Conservation (phyloP, 2,888 invertebrate genomes). For the Eumerus sabulonum region DNA sequence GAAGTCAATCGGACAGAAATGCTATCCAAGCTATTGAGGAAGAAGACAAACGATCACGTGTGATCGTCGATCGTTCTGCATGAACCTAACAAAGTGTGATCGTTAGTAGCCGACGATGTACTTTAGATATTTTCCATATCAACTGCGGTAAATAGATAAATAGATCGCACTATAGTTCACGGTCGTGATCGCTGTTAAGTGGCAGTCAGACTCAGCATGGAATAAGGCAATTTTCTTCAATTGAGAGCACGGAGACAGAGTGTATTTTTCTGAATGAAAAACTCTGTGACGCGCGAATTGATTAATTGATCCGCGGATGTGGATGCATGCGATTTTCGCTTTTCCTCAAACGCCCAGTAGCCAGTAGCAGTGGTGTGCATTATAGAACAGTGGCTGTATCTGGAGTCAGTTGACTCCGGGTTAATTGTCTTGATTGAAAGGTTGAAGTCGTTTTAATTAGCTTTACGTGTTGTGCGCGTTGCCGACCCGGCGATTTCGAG, state of each 20-base stretch:
- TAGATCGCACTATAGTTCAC: constrained; percentile 32
- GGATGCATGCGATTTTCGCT: constrained; percentile 42
- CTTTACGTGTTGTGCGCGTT: constrained; percentile 41
- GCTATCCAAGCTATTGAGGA: neutral
- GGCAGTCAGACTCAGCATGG: constrained; percentile 7
- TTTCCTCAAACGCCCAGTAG: too few relatives aligned
- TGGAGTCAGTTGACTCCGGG: constrained; percentile 60
- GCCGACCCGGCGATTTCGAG: constrained; percentile 27
- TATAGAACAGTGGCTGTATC: constrained; percentile 20
- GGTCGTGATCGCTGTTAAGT: constrained; percentile 60
- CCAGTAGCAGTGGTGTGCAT: too few relatives aligned
- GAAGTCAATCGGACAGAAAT: constrained; percentile 18
- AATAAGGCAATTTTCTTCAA: constrained; percentile 48
- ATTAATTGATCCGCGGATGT: constrained; percentile 57
- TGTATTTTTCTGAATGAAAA: constrained; percentile 33
- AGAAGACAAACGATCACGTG: constrained; percentile 43
- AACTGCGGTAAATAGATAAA: constrained; percentile 27
- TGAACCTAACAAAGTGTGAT: constrained; percentile 26
- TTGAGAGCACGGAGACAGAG: constrained; percentile 24
- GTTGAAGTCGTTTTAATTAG: constrained; percentile 62
- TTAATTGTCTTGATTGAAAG: constrained; percentile 65
- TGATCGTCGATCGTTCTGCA: constrained; percentile 13
- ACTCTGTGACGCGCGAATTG: constrained; percentile 55
- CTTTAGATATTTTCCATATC: constrained; percentile 43
- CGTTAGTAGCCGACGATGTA: too few relatives aligned